phyloP scores from a whole-genome alignment of 2,888 invertebrate species.

The Agriopis marginaria region DNA sequence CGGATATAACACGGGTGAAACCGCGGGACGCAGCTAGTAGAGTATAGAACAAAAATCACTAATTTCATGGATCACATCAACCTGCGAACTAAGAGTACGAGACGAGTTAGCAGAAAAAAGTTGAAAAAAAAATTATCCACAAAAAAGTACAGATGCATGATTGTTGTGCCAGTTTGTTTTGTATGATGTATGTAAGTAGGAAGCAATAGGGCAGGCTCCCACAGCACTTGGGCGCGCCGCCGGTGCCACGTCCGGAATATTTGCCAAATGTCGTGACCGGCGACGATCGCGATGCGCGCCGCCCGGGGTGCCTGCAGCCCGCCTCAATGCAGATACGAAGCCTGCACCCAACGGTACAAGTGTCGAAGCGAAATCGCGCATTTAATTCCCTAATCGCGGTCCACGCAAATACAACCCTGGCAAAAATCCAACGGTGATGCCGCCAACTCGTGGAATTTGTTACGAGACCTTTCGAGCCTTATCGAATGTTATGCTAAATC shows the following conservation, averaged over 20 bases:
- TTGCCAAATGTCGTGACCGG: conserved; percentile 85
- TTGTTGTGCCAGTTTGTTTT: conserved; percentile 40
- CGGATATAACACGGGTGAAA: too few species aligned
- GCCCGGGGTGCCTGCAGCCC: conserved; percentile 77
- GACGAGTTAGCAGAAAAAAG: too few species aligned
- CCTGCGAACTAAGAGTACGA: too few species aligned
- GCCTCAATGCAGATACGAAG: conserved; percentile 80
- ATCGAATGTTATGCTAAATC: conserved; percentile 31
- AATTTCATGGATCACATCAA: too few species aligned
- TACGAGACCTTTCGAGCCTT: conserved; percentile 40
- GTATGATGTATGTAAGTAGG: conserved; percentile 80
- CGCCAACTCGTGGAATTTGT: conserved; percentile 58
- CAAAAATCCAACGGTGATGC: conserved; percentile 47
- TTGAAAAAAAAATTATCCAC: background rate
- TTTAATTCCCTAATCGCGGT: conserved; percentile 60
- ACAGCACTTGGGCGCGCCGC: conserved; percentile 68
- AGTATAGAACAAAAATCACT: too few species aligned
- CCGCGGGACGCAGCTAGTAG: too few species aligned
- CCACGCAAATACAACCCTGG: conserved; percentile 41
- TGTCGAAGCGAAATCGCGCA: conserved; percentile 72
- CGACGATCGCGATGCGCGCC: conserved; percentile 83
- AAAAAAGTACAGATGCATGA: background rate
- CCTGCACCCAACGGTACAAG: conserved; percentile 81
- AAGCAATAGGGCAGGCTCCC: conserved; percentile 80
- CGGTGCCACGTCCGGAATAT: conserved; percentile 78